Evolutionary conservation across 2,797 vertebrate genomes (phyloP).

Genomic region (Gallinago nigripennis): DNA sequence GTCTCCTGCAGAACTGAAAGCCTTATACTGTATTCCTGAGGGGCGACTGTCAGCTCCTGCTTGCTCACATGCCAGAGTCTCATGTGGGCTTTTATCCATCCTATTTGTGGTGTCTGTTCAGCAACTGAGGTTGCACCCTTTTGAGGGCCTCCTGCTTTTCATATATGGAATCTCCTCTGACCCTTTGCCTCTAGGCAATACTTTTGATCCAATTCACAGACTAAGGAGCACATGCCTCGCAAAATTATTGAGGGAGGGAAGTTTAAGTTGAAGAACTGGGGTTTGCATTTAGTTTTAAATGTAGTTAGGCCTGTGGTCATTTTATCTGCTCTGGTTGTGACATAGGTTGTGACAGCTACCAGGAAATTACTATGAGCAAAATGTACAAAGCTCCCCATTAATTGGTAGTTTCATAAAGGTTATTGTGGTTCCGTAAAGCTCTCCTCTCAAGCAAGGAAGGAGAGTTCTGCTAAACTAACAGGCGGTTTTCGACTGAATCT

Average conservation of each 20-base stretch:
- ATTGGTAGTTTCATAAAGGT: not conserved
- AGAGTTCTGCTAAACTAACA: not conserved
- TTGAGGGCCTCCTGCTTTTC: slow-evolving; percentile 57
- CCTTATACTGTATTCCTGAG: slow-evolving; percentile 59
- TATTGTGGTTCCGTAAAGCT: not conserved
- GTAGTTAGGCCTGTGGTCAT: slow-evolving; percentile 5
- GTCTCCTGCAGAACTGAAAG: slow-evolving; percentile 45
- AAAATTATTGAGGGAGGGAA: slow-evolving; percentile 46
- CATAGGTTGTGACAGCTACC: not conserved
- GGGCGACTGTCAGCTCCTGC: slow-evolving; percentile 55
- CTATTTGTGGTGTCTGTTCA: slow-evolving; percentile 59
- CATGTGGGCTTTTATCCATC: slow-evolving; percentile 66
- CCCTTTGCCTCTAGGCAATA: slow-evolving; percentile 48
- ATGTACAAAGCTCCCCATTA: slow-evolving; percentile 15
- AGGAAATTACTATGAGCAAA: not conserved
- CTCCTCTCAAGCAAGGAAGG: not conserved
- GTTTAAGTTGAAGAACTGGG: slow-evolving; percentile 44
- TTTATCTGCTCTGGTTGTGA: not conserved
- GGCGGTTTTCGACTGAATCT: not conserved
- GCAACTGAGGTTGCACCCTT: slow-evolving; percentile 56
- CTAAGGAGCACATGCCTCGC: slow-evolving; percentile 14
- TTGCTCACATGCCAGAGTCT: slow-evolving; percentile 55
- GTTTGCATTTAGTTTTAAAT: slow-evolving; percentile 25
- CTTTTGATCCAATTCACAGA: slow-evolving; percentile 55
- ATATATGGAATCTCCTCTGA: slow-evolving; percentile 59